Conservation (phyloP, 2,113 vertebrate genomes). For the Oxyura jamaicensis region DNA sequence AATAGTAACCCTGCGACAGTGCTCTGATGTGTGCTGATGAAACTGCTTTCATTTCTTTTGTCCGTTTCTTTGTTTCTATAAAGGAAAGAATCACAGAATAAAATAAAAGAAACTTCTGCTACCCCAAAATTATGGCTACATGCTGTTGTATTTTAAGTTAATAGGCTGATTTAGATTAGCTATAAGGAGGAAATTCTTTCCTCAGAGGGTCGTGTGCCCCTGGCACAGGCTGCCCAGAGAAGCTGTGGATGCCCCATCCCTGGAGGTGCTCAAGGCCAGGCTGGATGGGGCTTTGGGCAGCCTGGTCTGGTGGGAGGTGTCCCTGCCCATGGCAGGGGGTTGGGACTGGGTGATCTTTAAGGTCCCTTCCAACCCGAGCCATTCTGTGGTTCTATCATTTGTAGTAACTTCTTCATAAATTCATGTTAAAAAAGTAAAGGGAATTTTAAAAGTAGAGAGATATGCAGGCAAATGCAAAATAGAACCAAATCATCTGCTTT, state of each 20-base stretch:
- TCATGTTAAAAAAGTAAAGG: neutral
- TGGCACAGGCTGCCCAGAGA: too few relatives aligned
- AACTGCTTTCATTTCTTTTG: neutral
- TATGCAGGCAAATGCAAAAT: neutral
- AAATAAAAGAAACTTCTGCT: neutral
- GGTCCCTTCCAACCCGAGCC: too few relatives aligned
- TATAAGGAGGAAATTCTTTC: too few relatives aligned
- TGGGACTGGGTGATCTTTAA: too few relatives aligned
- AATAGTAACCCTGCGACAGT: constrained; percentile 32
- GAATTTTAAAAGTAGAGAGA: neutral
- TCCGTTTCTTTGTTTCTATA: neutral
- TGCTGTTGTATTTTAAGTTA: neutral
- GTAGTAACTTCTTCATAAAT: neutral
- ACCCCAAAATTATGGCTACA: neutral
- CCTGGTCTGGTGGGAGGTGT: too few relatives aligned
- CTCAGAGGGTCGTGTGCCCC: too few relatives aligned
- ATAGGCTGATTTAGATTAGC: neutral
- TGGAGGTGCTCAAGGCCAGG: too few relatives aligned
- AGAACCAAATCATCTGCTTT: neutral
- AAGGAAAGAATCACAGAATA: neutral
- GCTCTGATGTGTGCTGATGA: constrained; percentile 26
- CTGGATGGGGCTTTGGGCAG: too few relatives aligned
- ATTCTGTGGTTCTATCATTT: neutral
- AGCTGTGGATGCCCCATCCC: too few relatives aligned
- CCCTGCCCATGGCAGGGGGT: too few relatives aligned